Percentiles rank a stretch among this genome's conserved stretches.
Conservation (phyloP, 1,140 invertebrate genomes). For the Hyles euphorbiae region DNA sequence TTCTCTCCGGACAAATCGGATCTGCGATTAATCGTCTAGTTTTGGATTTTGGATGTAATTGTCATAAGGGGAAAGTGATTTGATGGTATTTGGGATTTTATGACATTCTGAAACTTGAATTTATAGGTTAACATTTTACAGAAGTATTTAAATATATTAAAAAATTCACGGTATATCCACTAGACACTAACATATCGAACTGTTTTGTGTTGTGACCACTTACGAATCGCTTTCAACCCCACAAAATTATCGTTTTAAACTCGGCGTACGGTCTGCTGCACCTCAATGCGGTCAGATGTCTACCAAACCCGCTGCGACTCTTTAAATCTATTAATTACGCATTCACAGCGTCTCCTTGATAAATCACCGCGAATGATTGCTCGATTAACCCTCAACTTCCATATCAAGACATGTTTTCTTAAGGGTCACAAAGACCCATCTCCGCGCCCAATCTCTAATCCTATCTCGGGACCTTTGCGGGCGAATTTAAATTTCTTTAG, state of each 20-base stretch:
- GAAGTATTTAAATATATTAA: no score
- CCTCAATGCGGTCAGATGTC: conserved; percentile 50
- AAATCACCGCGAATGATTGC: conserved; percentile 65
- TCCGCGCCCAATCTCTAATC: conserved; percentile 73
- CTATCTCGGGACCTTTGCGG: conserved; percentile 74
- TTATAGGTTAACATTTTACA: no score
- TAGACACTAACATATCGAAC: no score
- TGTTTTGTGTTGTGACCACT: no score
- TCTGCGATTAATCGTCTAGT: not conserved
- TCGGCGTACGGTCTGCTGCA: conserved; percentile 48
- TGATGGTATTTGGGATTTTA: no score
- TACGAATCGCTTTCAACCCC: conserved; percentile 13
- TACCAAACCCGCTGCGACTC: conserved; percentile 26
- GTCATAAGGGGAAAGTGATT: no score
- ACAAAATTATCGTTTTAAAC: conserved; percentile 62
- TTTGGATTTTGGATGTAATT: not conserved
- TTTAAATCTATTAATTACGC: conserved; percentile 48
- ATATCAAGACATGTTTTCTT: conserved; percentile 75
- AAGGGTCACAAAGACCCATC: conserved; percentile 74
- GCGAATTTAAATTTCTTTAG: conserved; percentile 76
- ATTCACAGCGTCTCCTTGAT: conserved; percentile 58
- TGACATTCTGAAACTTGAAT: no score
- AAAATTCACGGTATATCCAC: no score
- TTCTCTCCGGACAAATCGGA: not conserved
- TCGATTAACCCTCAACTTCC: conserved; percentile 66